Evolutionary conservation across 2,113 vertebrate genomes (phyloP).

Genomic region (Paradoxurus hermaphroditus): DNA sequence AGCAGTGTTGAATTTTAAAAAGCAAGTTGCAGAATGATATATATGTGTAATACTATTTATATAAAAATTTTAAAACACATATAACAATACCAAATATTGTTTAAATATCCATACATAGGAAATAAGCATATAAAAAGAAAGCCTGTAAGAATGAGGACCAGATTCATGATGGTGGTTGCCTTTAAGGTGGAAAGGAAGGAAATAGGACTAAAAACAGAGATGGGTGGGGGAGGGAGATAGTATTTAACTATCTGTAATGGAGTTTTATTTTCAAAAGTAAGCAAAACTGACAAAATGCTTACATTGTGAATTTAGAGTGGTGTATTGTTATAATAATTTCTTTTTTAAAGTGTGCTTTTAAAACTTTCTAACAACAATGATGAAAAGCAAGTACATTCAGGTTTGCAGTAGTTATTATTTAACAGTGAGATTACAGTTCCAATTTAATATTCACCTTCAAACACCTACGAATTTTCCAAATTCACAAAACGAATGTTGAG

Average conservation of each 20-base stretch:
- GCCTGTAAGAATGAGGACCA: neutral
- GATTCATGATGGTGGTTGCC: neutral
- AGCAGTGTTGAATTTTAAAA: conserved; percentile 40
- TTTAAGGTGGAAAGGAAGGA: neutral
- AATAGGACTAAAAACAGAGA: neutral
- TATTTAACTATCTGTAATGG: neutral
- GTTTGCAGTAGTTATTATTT: neutral
- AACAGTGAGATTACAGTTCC: neutral
- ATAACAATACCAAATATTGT: neutral
- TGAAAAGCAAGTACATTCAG: neutral
- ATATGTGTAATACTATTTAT: neutral
- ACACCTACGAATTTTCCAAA: conserved; percentile 13
- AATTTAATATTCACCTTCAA: conserved; percentile 32
- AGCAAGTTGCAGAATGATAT: neutral
- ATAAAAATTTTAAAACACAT: conserved; percentile 17
- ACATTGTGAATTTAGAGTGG: neutral
- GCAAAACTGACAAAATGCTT: neutral
- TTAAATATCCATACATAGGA: neutral
- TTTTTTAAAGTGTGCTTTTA: conserved; percentile 4
- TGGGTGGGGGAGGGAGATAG: neutral
- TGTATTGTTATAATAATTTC: neutral
- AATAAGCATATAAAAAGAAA: neutral
- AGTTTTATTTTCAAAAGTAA: neutral
- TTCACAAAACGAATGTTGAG: neutral
- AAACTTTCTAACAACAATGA: neutral